These are phyloP conservation scores for Cecidostiba fungosa DNA, from an alignment of 2,888 invertebrate genomes.

Conservation along the genomic window DNA sequence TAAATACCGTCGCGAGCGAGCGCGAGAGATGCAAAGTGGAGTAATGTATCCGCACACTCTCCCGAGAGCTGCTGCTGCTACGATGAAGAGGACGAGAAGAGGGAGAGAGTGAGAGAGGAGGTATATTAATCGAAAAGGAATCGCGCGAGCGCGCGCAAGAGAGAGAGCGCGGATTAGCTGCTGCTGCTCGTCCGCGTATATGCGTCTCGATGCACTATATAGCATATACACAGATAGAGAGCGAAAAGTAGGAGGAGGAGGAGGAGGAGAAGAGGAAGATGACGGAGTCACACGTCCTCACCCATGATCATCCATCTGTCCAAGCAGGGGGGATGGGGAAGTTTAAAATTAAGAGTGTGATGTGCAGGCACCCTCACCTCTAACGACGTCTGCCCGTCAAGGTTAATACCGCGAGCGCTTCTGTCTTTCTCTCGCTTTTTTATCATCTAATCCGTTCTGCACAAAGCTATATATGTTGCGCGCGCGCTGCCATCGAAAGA, in stretches of 20 bases:
- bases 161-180: not conserved
- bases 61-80: not conserved
- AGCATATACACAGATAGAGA: not conserved
- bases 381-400: slow-evolving; percentile 58
- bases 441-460: not conserved
- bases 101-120: slow-evolving; percentile 15
- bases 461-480: slow-evolving; percentile 44
- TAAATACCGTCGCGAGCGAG: slow-evolving; percentile 43
- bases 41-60: slow-evolving; percentile 31
- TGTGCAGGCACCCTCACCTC: slow-evolving; percentile 58
- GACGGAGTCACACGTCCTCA: not conserved
- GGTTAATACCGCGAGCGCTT: slow-evolving; percentile 35
- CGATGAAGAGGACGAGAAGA: slow-evolving; percentile 2
- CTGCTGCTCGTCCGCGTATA: not conserved
- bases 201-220: slow-evolving; percentile 1
- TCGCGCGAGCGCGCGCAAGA: not conserved
- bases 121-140: slow-evolving; percentile 14
- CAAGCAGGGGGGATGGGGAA: not conserved
- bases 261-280: not conserved
- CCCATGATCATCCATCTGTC: not conserved
- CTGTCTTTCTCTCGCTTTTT: not conserved
- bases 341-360: no score
- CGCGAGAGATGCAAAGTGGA: slow-evolving; percentile 43
- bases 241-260: not conserved
- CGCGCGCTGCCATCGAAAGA: no score